A percentile compares a stretch with the other conserved stretches of the same genome.
Conservation (phyloP, 2,797 vertebrate genomes). For the Uromys caudimaculatus region DNA sequence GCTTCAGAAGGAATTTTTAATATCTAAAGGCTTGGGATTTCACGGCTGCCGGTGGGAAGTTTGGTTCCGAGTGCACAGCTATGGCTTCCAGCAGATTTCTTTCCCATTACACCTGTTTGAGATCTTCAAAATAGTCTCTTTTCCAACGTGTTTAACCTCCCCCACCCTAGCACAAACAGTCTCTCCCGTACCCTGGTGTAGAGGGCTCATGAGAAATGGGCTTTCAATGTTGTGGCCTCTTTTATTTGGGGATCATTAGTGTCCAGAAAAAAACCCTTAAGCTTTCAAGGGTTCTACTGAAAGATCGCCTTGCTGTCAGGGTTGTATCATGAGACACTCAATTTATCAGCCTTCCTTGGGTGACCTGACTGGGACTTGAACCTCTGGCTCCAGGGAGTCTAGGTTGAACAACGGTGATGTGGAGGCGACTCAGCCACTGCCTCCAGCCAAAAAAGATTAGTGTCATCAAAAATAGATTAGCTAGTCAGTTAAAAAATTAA, state of each 20-base stretch:
- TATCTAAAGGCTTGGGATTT: not conserved
- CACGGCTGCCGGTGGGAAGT: not conserved
- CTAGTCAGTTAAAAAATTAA: conserved; percentile 77
- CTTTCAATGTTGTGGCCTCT: conserved; percentile 66
- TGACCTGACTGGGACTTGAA: conserved; percentile 82
- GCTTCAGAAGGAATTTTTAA: not conserved
- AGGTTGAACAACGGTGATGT: conserved; percentile 75
- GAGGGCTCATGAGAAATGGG: conserved; percentile 68
- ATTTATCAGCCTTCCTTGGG: conserved; percentile 78
- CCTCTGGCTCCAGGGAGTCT: conserved; percentile 85
- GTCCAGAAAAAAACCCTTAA: conserved; percentile 73
- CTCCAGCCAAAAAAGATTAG: conserved; percentile 82
- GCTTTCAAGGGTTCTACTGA: conserved; percentile 79
- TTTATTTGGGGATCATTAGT: conserved; percentile 81
- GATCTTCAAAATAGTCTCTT: conserved; percentile 50
- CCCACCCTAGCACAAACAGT: conserved; percentile 69
- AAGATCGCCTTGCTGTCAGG: conserved; percentile 77
- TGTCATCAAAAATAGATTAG: conserved; percentile 83
- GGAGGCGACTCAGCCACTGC: conserved; percentile 73
- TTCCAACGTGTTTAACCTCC: conserved; percentile 33
- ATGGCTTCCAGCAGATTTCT: not conserved
- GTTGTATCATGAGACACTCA: conserved; percentile 76
- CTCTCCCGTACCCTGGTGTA: conserved; percentile 30
- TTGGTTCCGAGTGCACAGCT: not conserved
- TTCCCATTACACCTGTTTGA: conserved; percentile 67